Base-by-base conservation (phyloP, 2,113 vertebrate genomes). In the Delphinus delphis region DNA sequence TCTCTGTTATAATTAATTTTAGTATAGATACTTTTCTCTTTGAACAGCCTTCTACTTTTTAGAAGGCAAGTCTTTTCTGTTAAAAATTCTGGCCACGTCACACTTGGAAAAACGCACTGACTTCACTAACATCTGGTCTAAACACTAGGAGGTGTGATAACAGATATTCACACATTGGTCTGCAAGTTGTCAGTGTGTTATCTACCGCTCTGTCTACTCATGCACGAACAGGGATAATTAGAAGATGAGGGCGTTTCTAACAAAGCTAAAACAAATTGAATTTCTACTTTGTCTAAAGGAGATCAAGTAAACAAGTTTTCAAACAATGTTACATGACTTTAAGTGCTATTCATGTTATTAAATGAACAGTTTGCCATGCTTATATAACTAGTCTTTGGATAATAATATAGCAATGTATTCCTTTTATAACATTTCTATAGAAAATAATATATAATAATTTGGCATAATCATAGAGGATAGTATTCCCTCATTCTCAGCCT, bases 231-330 rank as follows among this genome's bases (percentile, higher is more conserved):
- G 77, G 50, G 97, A 12, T 86, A 96, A 96, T 38, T 50, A 79
- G 47, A 97, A 90, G 17, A 87, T 96, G 87, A 97, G 15, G 8
- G 9, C 71, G 7, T 11, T 94, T 93, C 85, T 88, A 9, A 58
- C 53, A 65, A 93, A 97, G 70, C 33, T 82, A 97, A 98, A 95
- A 63, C 81, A 86, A 98, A 90, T 0, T 82, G 28, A 95, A 97
- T 95, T 97, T 97, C 74, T 50, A 60, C 13, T 96, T 80, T 88
- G 1, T 90, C 41, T 96, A 82, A 96, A 58, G 17, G 93, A 98
- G 55, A 92, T 95, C 62, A 98, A 96, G 85, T 2, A 96, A 90
- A 90, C 1, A 96, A 89, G 77, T 63, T 63, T 96, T 96, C 77
- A 67, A 67, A 95, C 26, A 93, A 92, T 50, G 90, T 93, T 82